Evolutionary conservation across 2,888 invertebrate genomes (phyloP).

Genomic region (Pyrrhosoma nymphula): DNA sequence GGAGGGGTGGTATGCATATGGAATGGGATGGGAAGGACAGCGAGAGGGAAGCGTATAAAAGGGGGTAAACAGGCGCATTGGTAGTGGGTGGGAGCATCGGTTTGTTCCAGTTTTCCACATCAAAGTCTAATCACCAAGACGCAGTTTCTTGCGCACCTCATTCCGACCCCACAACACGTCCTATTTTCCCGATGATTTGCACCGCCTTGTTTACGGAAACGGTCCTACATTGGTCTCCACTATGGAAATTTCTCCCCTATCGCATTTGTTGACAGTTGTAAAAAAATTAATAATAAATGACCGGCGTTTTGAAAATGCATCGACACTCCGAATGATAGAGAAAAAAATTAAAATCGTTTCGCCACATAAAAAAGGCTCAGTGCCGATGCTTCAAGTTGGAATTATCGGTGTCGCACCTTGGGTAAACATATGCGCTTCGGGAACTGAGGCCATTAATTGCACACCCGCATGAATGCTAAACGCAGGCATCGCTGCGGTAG

Average conservation of each 20-base stretch:
- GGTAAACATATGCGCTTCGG: constrained; percentile 3
- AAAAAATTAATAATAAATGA: not conserved
- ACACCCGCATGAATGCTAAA: not conserved
- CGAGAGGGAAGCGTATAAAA: not conserved
- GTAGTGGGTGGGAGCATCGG: not conserved
- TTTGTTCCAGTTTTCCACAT: not conserved
- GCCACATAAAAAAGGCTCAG: not conserved
- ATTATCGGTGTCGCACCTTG: constrained; percentile 17
- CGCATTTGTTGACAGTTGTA: not conserved
- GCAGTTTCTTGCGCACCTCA: not conserved
- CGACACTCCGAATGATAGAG: not conserved
- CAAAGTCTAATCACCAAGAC: not conserved
- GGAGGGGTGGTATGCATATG: not conserved
- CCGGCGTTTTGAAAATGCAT: not conserved
- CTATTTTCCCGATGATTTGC: not conserved
- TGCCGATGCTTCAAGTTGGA: not conserved
- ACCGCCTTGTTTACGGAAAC: constrained; percentile 4
- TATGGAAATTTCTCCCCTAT: not conserved
- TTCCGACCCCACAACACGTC: not conserved
- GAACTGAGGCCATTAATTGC: not conserved
- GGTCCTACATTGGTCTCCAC: not conserved
- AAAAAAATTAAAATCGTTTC: not conserved
- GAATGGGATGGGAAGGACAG: not conserved
- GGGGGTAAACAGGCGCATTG: not conserved
- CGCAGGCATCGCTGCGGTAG: not conserved